phyloP scores from a whole-genome alignment of 2,888 invertebrate species.

The Heliconius ismenius region DNA sequence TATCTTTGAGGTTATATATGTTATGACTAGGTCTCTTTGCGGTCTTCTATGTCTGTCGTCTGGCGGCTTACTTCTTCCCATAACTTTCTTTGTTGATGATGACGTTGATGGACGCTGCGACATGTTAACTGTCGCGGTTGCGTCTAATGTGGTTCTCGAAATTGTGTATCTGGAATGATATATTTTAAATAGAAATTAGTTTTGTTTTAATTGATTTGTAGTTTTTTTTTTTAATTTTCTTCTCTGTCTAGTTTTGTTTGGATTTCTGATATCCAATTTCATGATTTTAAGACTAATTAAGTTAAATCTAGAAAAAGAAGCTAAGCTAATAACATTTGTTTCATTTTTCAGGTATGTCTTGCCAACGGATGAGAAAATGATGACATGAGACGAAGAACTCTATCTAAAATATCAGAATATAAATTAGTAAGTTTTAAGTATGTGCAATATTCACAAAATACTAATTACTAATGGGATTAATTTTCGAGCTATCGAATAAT shows the following conservation, averaged over 20 bases:
- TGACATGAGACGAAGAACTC: not conserved
- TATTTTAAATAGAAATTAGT: conserved; percentile 8
- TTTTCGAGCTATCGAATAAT: not conserved
- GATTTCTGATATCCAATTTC: not conserved
- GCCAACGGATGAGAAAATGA: not conserved
- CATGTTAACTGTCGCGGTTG: conserved; percentile 64
- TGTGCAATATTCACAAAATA: not conserved
- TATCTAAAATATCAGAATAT: not conserved
- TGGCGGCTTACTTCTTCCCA: conserved; percentile 73
- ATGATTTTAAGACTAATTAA: not conserved
- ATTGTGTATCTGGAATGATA: conserved; percentile 43
- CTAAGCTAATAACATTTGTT: too few relatives aligned
- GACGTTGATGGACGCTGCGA: conserved; percentile 55
- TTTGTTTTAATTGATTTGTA: not conserved
- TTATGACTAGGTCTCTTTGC: conserved; percentile 30
- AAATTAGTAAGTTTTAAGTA: not conserved
- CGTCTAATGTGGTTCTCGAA: conserved; percentile 42
- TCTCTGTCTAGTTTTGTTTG: not conserved
- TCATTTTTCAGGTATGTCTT: conserved; percentile 5
- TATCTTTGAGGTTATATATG: not conserved
- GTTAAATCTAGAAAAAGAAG: not conserved
- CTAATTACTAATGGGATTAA: not conserved
- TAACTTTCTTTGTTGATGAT: conserved; percentile 56
- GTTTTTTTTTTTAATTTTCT: not conserved
- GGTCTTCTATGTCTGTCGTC: conserved; percentile 63